These are phyloP conservation scores for Trachelus tabidus DNA, from an alignment of 2,888 invertebrate species.

Conservation along the genomic window DNA sequence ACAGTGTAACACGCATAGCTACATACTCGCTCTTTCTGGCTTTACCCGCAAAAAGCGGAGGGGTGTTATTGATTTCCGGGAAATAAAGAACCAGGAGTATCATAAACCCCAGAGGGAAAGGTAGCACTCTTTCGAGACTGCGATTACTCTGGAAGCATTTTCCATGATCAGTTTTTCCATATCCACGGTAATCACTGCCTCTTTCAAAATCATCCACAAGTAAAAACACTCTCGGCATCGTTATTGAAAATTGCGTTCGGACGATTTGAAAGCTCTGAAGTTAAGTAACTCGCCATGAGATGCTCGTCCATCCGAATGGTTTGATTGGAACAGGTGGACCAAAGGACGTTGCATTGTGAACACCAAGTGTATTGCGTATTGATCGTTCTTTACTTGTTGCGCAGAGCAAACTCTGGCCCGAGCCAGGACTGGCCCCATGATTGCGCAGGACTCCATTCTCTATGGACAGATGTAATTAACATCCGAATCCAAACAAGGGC, in stretches of 20 bases:
- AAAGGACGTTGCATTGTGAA: constrained; percentile 20
- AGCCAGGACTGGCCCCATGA: constrained; percentile 26
- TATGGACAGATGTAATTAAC: constrained; percentile 56
- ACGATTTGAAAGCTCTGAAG: background rate
- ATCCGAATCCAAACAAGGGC: constrained; percentile 45
- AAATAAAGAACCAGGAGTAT: background rate
- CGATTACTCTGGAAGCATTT: background rate
- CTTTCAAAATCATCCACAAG: background rate
- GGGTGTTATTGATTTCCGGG: background rate
- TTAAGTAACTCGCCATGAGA: background rate
- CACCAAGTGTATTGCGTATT: constrained; percentile 54
- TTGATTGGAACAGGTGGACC: constrained; percentile 25
- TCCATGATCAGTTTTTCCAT: background rate
- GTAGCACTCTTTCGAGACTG: background rate
- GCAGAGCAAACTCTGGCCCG: constrained; percentile 48
- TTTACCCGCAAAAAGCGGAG: background rate
- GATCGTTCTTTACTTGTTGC: constrained; percentile 64
- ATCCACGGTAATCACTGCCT: background rate
- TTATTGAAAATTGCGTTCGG: background rate
- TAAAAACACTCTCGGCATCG: background rate
- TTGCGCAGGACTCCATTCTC: constrained; percentile 45
- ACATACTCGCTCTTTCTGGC: background rate
- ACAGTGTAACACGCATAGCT: background rate
- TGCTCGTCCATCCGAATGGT: constrained; percentile 15
- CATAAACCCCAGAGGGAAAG: background rate